Conservation (phyloP, 2,888 invertebrate genomes). For the Nesidiocoris tenuis region DNA sequence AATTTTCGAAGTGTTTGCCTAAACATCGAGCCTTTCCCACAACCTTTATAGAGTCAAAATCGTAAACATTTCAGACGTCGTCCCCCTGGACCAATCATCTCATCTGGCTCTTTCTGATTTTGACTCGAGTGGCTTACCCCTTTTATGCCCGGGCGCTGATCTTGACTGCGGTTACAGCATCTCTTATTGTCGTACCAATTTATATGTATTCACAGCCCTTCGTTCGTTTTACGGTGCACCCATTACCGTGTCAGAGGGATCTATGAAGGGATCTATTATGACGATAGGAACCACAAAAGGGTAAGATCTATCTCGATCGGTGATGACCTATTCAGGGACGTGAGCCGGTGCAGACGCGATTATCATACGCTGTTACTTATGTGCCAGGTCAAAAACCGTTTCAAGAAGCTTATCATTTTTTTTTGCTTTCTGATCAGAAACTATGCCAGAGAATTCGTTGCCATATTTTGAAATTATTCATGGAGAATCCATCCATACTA, state of each 20-base stretch:
- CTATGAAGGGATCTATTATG: neutral
- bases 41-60: conserved; percentile 15
- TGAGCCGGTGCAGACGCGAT: neutral
- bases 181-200: neutral
- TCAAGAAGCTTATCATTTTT: too few relatives aligned
- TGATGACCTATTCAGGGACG: neutral
- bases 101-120: neutral
- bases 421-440: too few relatives aligned
- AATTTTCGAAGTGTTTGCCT: too few relatives aligned
- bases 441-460: too few relatives aligned
- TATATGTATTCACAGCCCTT: neutral
- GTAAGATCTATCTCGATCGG: neutral
- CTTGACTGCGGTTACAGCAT: neutral
- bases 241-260: neutral
- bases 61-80: conserved; percentile 29
- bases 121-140: neutral
- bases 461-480: too few relatives aligned
- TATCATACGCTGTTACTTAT: neutral
- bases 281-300: neutral
- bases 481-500: too few relatives aligned
- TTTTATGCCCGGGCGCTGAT: neutral
- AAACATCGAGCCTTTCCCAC: conserved; percentile 25
- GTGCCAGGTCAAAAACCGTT: too few relatives aligned
- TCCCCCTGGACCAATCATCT: conserved; percentile 34
- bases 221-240: neutral